These are phyloP conservation scores for Dryocosmus kuriphilus DNA, from an alignment of 2,888 invertebrate genomes.

Conservation along the genomic window DNA sequence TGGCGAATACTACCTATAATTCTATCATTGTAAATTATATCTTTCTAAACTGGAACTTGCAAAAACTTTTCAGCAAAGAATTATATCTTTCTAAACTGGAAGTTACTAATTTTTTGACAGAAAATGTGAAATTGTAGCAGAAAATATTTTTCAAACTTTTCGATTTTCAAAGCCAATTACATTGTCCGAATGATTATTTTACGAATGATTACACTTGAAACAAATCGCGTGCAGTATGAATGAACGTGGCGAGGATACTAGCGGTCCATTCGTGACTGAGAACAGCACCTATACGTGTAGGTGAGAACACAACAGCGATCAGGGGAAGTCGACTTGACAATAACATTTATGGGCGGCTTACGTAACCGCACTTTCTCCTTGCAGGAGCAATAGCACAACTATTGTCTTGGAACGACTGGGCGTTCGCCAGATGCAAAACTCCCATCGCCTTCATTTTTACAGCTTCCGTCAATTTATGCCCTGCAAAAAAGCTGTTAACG, in stretches of 20 bases:
- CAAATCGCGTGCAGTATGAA: slow-evolving; percentile 51
- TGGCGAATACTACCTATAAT: neutral
- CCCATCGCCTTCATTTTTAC: slow-evolving; percentile 5
- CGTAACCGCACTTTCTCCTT: slow-evolving; percentile 75
- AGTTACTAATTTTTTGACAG: neutral
- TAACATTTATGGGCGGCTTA: slow-evolving; percentile 75
- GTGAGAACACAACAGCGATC: slow-evolving; percentile 52
- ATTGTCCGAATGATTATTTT: neutral
- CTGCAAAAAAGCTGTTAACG: slow-evolving; percentile 9
- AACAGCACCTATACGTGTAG: slow-evolving; percentile 54
- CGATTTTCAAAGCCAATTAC: neutral
- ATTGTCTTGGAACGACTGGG: slow-evolving; percentile 54
- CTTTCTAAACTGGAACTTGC: neutral
- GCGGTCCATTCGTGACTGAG: slow-evolving; percentile 64
- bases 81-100: neutral
- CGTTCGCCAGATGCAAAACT: slow-evolving; percentile 29
- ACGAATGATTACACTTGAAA: neutral
- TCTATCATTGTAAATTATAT: neutral
- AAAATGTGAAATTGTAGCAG: too few relatives aligned
- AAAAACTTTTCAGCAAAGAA: neutral
- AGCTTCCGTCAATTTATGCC: slow-evolving; percentile 21
- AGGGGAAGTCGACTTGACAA: slow-evolving; percentile 64
- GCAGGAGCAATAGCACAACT: slow-evolving; percentile 55
- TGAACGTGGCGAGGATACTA: slow-evolving; percentile 63
- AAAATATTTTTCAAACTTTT: neutral